Percentiles rank a stretch among this genome's conserved stretches.
Conservation (phyloP, 2,888 invertebrate genomes). For the Teleogryllus oceanicus region DNA sequence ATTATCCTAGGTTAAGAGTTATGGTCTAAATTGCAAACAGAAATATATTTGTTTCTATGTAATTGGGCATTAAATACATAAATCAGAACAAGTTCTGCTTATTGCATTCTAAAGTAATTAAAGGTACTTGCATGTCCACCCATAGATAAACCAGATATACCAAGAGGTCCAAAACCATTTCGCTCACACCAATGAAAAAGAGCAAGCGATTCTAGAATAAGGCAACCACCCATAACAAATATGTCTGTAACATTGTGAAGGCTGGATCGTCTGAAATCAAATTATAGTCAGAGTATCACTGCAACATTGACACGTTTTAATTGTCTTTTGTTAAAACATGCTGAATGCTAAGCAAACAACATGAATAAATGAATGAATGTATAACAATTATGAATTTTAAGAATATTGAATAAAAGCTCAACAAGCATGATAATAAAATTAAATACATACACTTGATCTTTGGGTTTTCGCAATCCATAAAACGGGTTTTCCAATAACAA, state of each 20-base stretch:
- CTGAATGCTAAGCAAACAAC: background rate
- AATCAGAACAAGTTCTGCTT: too few relatives aligned
- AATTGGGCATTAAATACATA: too few relatives aligned
- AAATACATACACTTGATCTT: conserved; percentile 70
- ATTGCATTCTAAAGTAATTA: background rate
- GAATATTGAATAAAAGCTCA: background rate
- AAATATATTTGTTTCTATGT: too few relatives aligned
- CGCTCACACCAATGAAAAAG: conserved; percentile 91
- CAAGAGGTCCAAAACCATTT: conserved; percentile 87
- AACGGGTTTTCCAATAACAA: conserved; percentile 96
- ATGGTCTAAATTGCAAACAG: too few relatives aligned
- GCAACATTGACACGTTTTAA: background rate
- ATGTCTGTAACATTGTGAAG: conserved; percentile 94
- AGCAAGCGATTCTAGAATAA: conserved; percentile 88
- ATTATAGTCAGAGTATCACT: conserved; percentile 22
- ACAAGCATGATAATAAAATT: background rate
- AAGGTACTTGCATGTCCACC: conserved; percentile 84
- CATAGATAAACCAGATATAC: conserved; percentile 94
- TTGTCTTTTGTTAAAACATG: background rate
- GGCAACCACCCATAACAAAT: conserved; percentile 97
- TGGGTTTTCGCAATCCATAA: conserved; percentile 85
- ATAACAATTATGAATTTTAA: background rate
- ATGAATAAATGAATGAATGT: background rate
- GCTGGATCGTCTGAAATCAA: conserved; percentile 69
- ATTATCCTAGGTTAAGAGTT: too few relatives aligned